phyloP scores from a whole-genome alignment of 2,113 vertebrate species.

The Malurus melanocephalus region DNA sequence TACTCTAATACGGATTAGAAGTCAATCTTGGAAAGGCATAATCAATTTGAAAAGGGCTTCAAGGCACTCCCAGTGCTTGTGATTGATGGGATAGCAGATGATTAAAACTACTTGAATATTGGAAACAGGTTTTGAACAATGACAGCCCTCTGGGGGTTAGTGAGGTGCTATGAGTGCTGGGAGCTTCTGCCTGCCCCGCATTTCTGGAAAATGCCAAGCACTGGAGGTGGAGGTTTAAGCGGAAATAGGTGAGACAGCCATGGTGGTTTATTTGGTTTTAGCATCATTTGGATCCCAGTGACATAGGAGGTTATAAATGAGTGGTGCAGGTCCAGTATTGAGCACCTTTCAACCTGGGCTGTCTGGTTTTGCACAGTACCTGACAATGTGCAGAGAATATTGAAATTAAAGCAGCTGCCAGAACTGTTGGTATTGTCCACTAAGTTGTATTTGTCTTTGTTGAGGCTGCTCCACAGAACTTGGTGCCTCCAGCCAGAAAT shows the following conservation, averaged over 20 bases:
- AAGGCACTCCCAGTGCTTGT: background rate
- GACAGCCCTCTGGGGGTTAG: background rate
- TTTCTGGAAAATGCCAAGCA: background rate
- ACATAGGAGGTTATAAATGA: background rate
- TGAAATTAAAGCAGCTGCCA: background rate
- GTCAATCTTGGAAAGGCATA: background rate
- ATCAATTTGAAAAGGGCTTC: constrained; percentile 1
- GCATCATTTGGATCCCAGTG: background rate
- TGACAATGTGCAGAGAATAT: background rate
- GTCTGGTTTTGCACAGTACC: background rate
- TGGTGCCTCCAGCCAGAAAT: background rate
- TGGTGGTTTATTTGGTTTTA: background rate
- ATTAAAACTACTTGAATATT: background rate
- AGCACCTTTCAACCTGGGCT: background rate
- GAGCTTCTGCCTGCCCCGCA: background rate
- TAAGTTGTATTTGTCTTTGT: background rate
- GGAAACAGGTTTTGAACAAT: background rate
- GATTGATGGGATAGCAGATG: background rate
- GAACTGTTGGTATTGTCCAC: background rate
- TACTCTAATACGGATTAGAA: background rate
- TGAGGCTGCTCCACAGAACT: background rate
- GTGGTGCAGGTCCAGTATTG: background rate
- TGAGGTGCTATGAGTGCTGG: background rate
- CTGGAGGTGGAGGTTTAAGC: background rate
- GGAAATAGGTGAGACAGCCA: background rate